Base-by-base conservation (phyloP, 2,888 invertebrate genomes). In the Drosophila yooni region DNA sequence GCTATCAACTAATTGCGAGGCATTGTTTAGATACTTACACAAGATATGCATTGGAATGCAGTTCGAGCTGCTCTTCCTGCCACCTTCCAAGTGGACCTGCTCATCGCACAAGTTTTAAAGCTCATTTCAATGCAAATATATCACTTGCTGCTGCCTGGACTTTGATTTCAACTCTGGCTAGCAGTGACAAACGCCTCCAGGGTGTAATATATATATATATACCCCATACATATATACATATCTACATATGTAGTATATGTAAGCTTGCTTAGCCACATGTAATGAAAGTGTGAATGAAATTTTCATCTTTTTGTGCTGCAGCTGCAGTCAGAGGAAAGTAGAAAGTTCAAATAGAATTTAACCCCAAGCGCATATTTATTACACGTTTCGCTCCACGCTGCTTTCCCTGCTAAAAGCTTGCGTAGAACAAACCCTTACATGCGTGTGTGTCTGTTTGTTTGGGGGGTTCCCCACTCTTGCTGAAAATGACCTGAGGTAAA, bases 211-310 rank as follows among this genome's bases (percentile, higher is more conserved):
- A 77, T 76, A 71, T 69, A n/a, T n/a, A 21, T 70, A 66, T 65
- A 67, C 21, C 21, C 31, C 0, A 8, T 31, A 8, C 63, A 43
- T 27, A 0, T 52, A 13, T 13, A 51, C 15, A 7, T 33, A 36
- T 13, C 3, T 54, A 43, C 1, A 48, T 15, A 18, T 48, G 10
- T 27, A 10, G 46, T 27, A 50, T 13, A 51, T 51, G 51, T 18
- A 6, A 34, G 69, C 63, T 66, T 54, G 46, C 15, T 43, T 48
- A 72, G 68, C 73, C 56, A 71, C 74, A 57, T 83, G 75, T 79
- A 90, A 90, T 85, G 88, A 88, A 90, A 90, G 83, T 90, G 87
- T 79, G 86, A 86, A 79, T 83, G 76, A 74, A 88, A 83, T 73
- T 70, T 75, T 77, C 81, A 75, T 61, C 76, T 70, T 60, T 53